A percentile compares a stretch with the other conserved stretches of the same genome.
Conservation (phyloP, 2,797 vertebrate genomes). For the Pseudomugil tenellus region DNA sequence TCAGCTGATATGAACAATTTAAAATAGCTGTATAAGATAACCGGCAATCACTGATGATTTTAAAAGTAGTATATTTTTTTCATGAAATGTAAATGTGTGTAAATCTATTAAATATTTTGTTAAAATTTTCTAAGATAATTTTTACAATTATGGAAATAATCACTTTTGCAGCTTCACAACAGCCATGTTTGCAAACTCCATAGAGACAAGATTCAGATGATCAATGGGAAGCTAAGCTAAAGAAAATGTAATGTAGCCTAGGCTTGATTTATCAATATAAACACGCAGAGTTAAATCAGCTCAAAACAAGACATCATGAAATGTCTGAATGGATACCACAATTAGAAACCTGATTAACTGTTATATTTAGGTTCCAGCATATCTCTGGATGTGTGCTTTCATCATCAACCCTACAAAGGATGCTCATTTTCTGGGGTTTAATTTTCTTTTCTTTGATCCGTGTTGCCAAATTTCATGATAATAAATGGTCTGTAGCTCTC, state of each 20-base stretch:
- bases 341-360: slow-evolving; percentile 64
- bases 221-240: slow-evolving; percentile 15
- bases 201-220: background rate
- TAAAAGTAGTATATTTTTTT: background rate
- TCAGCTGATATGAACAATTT: background rate
- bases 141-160: background rate
- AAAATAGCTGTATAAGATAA: background rate
- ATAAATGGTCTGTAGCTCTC: slow-evolving; percentile 61
- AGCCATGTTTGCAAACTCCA: slow-evolving; percentile 1
- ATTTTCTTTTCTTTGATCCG: slow-evolving; percentile 68
- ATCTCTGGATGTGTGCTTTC: slow-evolving; percentile 54
- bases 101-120: background rate
- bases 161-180: background rate
- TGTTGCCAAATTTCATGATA: slow-evolving; percentile 64
- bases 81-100: background rate
- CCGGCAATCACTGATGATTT: slow-evolving; percentile 2
- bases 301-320: slow-evolving; percentile 33
- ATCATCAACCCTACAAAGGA: slow-evolving; percentile 61
- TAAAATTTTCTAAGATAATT: no score
- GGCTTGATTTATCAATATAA: slow-evolving; percentile 24
- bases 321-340: slow-evolving; percentile 43
- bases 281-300: slow-evolving; percentile 37
- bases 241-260: slow-evolving; percentile 9
- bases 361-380: slow-evolving; percentile 52
- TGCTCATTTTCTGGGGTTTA: slow-evolving; percentile 50